Evolutionary conservation across 2,888 invertebrate genomes (phyloP).

Genomic region (Norana najaformis): DNA sequence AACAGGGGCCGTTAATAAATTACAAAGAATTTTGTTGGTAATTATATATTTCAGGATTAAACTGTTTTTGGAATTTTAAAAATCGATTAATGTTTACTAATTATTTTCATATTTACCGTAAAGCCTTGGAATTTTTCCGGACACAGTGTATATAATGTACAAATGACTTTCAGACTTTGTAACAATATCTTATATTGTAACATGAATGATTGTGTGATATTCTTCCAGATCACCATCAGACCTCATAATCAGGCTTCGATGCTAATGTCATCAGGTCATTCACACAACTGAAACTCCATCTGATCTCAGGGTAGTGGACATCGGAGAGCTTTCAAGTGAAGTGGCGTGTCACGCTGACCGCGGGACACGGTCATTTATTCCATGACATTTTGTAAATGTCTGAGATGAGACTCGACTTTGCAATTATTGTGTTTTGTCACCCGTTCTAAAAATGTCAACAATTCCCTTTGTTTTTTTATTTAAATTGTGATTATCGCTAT

Average conservation of each 20-base stretch:
- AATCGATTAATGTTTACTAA: too few relatives aligned
- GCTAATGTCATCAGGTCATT: background rate
- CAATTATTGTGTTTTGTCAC: conserved; percentile 3
- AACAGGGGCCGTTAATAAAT: too few relatives aligned
- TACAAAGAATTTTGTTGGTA: too few relatives aligned
- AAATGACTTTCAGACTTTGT: background rate
- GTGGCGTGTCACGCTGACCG: background rate
- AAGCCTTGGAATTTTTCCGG: too few relatives aligned
- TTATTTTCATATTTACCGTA: too few relatives aligned
- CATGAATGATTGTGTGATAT: background rate
- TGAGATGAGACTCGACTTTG: background rate
- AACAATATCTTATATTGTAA: background rate
- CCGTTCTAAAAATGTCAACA: background rate
- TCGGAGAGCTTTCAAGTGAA: background rate
- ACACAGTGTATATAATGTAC: too few relatives aligned
- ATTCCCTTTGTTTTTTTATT: background rate
- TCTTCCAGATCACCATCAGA: background rate
- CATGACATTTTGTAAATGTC: background rate
- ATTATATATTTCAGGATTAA: too few relatives aligned
- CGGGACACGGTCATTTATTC: background rate
- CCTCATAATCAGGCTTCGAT: background rate
- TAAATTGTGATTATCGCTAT: background rate
- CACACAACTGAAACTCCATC: background rate
- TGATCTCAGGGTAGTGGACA: background rate
- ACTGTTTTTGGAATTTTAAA: too few relatives aligned